These are phyloP conservation scores for Pholis gunnellus DNA, from an alignment of 2,113 vertebrate genomes.

Conservation along the genomic window DNA sequence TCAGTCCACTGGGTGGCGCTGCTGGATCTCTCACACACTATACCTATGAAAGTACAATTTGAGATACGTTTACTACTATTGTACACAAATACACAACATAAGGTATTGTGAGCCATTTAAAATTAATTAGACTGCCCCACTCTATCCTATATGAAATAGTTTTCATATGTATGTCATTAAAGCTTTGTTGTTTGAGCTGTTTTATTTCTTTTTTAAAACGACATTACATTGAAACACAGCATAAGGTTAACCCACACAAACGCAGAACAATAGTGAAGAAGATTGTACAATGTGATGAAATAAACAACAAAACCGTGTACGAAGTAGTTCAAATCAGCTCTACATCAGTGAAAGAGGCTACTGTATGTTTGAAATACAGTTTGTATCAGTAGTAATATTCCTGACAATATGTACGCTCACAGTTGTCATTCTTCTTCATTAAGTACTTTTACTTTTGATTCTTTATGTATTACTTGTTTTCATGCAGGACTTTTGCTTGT, in stretches of 20 bases:
- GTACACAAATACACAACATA: background rate
- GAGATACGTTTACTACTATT: background rate
- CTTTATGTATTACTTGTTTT: background rate
- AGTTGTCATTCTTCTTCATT: background rate
- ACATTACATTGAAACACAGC: background rate
- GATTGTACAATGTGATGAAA: too few relatives aligned
- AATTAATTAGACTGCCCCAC: background rate
- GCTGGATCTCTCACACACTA: background rate
- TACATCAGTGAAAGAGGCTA: background rate
- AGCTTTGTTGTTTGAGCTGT: background rate
- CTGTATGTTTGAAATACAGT: background rate
- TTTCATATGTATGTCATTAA: background rate
- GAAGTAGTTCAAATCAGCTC: background rate
- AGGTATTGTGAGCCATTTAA: background rate
- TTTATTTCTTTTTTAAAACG: background rate
- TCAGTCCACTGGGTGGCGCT: slow-evolving; percentile 21
- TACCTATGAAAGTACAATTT: background rate
- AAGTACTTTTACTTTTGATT: background rate
- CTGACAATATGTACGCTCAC: background rate
- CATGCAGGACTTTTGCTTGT: background rate
- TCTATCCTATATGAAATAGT: background rate
- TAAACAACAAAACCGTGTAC: background rate
- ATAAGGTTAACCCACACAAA: background rate
- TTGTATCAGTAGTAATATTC: background rate
- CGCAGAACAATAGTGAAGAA: background rate